Conservation (phyloP, 2,888 invertebrate genomes). For the Epirrita christyi region DNA sequence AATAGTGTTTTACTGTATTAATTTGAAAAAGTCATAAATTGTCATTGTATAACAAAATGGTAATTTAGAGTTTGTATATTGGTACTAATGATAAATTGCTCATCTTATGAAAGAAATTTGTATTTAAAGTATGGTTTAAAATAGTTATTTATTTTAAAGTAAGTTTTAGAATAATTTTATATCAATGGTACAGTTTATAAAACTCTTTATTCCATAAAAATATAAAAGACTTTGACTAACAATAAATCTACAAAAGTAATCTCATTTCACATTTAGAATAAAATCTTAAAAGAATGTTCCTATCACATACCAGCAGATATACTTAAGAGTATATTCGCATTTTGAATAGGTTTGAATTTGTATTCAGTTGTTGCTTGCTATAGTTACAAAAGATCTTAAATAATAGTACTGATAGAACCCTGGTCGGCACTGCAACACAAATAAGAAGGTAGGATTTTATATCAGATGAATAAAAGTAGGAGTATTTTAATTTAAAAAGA, state of each 20-base stretch:
- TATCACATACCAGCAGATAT: slow-evolving; percentile 7
- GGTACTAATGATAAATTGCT: slow-evolving; percentile 23
- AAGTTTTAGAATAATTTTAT: slow-evolving; percentile 36
- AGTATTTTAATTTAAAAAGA: not conserved
- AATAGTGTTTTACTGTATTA: slow-evolving; percentile 1
- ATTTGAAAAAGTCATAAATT: slow-evolving; percentile 13
- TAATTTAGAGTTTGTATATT: slow-evolving; percentile 20
- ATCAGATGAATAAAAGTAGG: slow-evolving; percentile 14
- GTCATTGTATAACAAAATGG: slow-evolving; percentile 14
- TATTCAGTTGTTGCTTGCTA: too few relatives aligned
- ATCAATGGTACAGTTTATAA: slow-evolving; percentile 33
- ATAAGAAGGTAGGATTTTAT: not conserved
- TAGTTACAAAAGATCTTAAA: too few relatives aligned
- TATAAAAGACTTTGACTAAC: slow-evolving; percentile 27
- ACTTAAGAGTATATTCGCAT: too few relatives aligned
- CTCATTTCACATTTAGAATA: slow-evolving; percentile 6
- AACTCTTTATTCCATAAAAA: slow-evolving; percentile 28
- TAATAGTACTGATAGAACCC: too few relatives aligned
- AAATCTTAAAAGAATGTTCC: slow-evolving; percentile 15
- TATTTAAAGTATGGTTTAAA: slow-evolving; percentile 26
- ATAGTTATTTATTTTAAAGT: slow-evolving; percentile 37
- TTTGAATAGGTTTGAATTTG: not conserved
- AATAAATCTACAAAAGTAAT: slow-evolving; percentile 26
- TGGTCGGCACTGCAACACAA: not conserved
- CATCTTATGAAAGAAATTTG: slow-evolving; percentile 20